Evolutionary conservation across 2,797 vertebrate genomes (phyloP).

Genomic region (Chromobotia macracanthus): DNA sequence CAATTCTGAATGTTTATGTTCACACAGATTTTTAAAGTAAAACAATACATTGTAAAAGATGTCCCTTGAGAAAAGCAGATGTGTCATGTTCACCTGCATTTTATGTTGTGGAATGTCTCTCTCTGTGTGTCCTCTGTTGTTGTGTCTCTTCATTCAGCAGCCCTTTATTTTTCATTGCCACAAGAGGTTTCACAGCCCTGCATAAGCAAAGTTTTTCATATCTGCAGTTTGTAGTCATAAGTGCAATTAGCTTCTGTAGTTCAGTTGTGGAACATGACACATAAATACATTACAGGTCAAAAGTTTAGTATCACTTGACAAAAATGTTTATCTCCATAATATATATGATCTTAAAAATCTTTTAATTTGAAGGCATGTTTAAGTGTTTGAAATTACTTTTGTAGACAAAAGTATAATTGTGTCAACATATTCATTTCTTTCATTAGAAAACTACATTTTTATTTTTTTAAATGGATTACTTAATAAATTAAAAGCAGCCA

Average conservation of each 20-base stretch:
- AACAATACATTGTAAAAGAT: not conserved
- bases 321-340: too few species aligned
- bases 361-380: too few species aligned
- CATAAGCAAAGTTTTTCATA: constrained; percentile 58
- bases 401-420: too few species aligned
- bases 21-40: not conserved
- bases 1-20: constrained; percentile 2
- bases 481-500: too few species aligned
- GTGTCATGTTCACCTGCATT: not conserved
- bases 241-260: constrained; percentile 73
- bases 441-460: too few species aligned
- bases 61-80: not conserved
- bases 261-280: constrained; percentile 64
- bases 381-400: too few species aligned
- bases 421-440: too few species aligned
- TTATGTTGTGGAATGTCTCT: constrained; percentile 21
- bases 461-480: too few species aligned
- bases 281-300: constrained; percentile 49
- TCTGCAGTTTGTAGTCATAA: constrained; percentile 53
- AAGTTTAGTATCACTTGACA: too few species aligned
- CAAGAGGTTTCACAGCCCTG: constrained; percentile 68
- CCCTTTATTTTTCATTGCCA: constrained; percentile 75
- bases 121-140: constrained; percentile 26
- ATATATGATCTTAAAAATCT: too few species aligned
- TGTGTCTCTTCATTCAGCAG: constrained; percentile 74